phyloP scores from a whole-genome alignment of 1,140 invertebrate genomes.

The Meloidogyne floridensis region DNA sequence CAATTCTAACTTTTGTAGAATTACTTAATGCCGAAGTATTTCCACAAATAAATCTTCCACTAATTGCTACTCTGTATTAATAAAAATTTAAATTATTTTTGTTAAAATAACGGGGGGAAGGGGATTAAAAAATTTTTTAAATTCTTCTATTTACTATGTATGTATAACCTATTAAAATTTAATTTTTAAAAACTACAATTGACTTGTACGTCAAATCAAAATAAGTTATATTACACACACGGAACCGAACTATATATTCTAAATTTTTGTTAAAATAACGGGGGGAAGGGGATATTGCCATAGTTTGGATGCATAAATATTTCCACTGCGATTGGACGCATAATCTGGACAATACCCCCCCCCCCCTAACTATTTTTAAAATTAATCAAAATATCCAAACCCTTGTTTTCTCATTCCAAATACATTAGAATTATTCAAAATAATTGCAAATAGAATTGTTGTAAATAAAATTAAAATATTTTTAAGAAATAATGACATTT shows the following conservation, averaged over 20 bases:
- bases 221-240: too few species aligned
- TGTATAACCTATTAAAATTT: too few species aligned
- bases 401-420: constrained; percentile 41
- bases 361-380: neutral
- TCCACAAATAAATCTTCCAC: constrained; percentile 36
- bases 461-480: neutral
- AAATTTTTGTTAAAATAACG: too few species aligned
- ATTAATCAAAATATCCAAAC: neutral
- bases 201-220: too few species aligned
- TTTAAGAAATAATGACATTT: neutral
- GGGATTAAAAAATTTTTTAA: too few species aligned
- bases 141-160: too few species aligned
- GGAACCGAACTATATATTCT: too few species aligned
- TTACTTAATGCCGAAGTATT: constrained; percentile 35
- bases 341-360: too few species aligned
- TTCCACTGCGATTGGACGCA: too few species aligned
- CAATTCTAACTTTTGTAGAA: constrained; percentile 39
- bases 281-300: too few species aligned
- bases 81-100: neutral
- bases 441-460: neutral
- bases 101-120: neutral
- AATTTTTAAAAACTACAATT: too few species aligned
- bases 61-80: constrained; percentile 34
- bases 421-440: constrained; percentile 11
- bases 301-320: too few species aligned